Evolutionary conservation across 2,888 invertebrate species (phyloP).

Genomic region (Drosophila histrio): DNA sequence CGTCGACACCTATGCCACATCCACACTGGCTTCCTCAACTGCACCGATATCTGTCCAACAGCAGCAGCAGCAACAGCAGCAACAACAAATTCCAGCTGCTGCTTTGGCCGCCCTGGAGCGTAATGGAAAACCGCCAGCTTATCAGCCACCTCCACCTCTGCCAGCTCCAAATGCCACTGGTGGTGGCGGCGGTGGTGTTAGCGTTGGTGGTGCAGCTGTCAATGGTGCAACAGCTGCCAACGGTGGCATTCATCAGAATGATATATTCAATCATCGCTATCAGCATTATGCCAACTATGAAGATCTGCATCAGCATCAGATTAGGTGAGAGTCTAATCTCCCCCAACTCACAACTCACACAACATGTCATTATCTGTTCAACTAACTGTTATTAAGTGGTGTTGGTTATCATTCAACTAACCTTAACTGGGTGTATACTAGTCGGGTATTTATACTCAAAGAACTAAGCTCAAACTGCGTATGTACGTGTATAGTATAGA

Average conservation of each 20-base stretch:
- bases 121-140: slow-evolving; percentile 83
- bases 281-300: slow-evolving; percentile 93
- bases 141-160: slow-evolving; percentile 84
- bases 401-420: slow-evolving; percentile 29
- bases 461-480: not conserved
- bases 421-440: not conserved
- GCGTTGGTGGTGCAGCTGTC: slow-evolving; percentile 29
- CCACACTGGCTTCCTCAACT: slow-evolving; percentile 27
- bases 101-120: slow-evolving; percentile 81
- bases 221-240: slow-evolving; percentile 3
- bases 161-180: slow-evolving; percentile 76
- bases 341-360: slow-evolving; percentile 7
- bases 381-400: slow-evolving; percentile 17
- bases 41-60: slow-evolving; percentile 17
- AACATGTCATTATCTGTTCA: not conserved
- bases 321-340: slow-evolving; percentile 87
- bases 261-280: slow-evolving; percentile 84
- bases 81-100: slow-evolving; percentile 77
- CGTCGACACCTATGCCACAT: slow-evolving; percentile 69
- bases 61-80: slow-evolving; percentile 78
- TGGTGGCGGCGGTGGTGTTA: slow-evolving; percentile 39
- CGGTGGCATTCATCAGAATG: slow-evolving; percentile 82
- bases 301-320: slow-evolving; percentile 92
- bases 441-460: not conserved
- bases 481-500: not conserved